Evolutionary conservation across 1,140 invertebrate species (phyloP), one percentile per base, ranked within the genome.

Genomic region (Lethocerus indicus): DNA sequence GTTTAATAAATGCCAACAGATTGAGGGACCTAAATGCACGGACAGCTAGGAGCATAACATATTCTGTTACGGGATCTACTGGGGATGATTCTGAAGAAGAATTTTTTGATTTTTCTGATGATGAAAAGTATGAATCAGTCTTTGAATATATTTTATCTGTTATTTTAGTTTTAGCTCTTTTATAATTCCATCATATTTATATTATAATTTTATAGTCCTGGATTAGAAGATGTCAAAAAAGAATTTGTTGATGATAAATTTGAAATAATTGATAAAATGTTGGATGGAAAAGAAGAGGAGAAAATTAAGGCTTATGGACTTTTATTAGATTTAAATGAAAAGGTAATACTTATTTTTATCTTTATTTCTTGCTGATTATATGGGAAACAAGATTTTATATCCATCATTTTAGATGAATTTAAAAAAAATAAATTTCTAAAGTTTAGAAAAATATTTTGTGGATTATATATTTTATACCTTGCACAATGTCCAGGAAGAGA

Each of bases 401-500:
- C n/a, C n/a, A 9, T 32, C 29, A 32, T 32, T 9, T 32, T n/a
- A 32, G 29, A 32, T 32, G 7, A 32, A 32, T 9, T n/a, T 32
- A 9, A 32, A 9, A n/a, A n/a, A n/a, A n/a, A n/a, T n/a, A n/a
- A n/a, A n/a, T n/a, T n/a, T n/a, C n/a, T n/a, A n/a, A n/a, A n/a
- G n/a, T n/a, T n/a, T 20, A 40, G 12, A 24, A 26, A 13, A 37
- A 23, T 3, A 20, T 14, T 40, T 12, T 40, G 5, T 49, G 16
- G 26, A 7, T 47, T n/a, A n/a, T 40, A 24, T 16, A 3, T 23
- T 37, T 24, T 23, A n/a, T 16, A 25, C 14, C n/a, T 47, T 14
- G 13, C 16, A 6, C 23, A 14, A n/a, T 47, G 7, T 63, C 39
- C 60, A 64, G 51, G 58, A 68, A 58, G 62, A 64, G 18, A 56